Conservation (phyloP, 2,888 invertebrate genomes). For the Hypercompe scribonia region DNA sequence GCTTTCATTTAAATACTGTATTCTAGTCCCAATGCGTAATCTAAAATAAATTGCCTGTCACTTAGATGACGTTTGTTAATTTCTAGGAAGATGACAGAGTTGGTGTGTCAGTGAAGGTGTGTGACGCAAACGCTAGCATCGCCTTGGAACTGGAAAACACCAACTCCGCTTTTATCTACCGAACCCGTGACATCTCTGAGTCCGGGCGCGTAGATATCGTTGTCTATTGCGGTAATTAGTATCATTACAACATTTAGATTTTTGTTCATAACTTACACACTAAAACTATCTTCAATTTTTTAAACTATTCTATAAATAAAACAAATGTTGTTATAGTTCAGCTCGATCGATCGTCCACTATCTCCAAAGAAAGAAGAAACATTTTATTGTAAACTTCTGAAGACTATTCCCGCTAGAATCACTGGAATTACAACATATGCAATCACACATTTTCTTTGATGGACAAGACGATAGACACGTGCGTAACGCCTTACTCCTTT, state of each 20-base stretch:
- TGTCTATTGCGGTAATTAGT: constrained; percentile 7
- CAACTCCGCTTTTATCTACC: neutral
- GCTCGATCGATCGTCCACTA: too few relatives aligned
- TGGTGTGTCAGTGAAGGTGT: constrained; percentile 13
- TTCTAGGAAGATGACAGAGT: neutral
- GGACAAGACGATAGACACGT: too few relatives aligned
- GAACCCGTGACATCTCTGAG: neutral
- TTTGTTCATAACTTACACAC: neutral
- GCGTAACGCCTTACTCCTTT: too few relatives aligned
- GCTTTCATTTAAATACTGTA: too few relatives aligned
- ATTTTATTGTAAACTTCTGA: too few relatives aligned
- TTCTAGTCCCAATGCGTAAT: neutral
- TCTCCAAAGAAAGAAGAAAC: too few relatives aligned
- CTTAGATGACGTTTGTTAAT: neutral
- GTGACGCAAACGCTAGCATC: neutral
- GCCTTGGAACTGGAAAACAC: neutral
- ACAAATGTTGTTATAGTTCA: neutral
- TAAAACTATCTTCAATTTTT: neutral
- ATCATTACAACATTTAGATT: neutral
- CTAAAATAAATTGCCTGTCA: neutral
- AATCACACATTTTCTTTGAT: too few relatives aligned
- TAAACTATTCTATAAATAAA: neutral
- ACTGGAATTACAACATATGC: too few relatives aligned
- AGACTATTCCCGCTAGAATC: too few relatives aligned
- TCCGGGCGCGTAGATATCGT: neutral